Evolutionary conservation across 2,888 invertebrate genomes (phyloP).

Genomic region (Opisthograptis luteolata): DNA sequence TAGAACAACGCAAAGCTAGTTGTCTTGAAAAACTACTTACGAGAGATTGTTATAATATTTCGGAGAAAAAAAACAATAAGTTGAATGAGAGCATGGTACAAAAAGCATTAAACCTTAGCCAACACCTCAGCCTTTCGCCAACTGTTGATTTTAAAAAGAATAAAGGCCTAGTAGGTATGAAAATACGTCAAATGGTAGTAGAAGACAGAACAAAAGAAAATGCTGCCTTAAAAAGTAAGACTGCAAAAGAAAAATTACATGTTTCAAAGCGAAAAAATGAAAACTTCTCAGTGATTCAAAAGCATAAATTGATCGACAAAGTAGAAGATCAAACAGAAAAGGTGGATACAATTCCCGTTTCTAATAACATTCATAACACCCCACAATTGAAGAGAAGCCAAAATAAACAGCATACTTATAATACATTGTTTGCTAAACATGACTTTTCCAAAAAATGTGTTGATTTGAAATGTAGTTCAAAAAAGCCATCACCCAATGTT

Average conservation of each 20-base stretch:
- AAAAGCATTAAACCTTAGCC: slow-evolving; percentile 33
- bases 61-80: slow-evolving; percentile 1
- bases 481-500: background rate
- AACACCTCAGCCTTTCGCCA: too few species aligned
- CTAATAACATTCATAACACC: background rate
- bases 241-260: background rate
- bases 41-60: too few species aligned
- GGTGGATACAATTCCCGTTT: background rate
- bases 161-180: slow-evolving; percentile 54
- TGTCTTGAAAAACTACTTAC: too few species aligned
- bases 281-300: background rate
- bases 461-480: slow-evolving; percentile 1
- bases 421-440: background rate
- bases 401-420: background rate
- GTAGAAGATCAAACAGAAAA: background rate
- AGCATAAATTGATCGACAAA: too few species aligned
- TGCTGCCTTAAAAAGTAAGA: too few species aligned
- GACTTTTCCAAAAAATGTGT: background rate
- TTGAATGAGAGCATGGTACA: slow-evolving; percentile 29
- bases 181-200: slow-evolving; percentile 35
- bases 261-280: background rate
- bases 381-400: background rate
- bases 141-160: slow-evolving; percentile 54
- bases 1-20: too few species aligned
- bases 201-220: background rate